phyloP scores from a whole-genome alignment of 2,888 invertebrate species.

The Chironomus tentans region DNA sequence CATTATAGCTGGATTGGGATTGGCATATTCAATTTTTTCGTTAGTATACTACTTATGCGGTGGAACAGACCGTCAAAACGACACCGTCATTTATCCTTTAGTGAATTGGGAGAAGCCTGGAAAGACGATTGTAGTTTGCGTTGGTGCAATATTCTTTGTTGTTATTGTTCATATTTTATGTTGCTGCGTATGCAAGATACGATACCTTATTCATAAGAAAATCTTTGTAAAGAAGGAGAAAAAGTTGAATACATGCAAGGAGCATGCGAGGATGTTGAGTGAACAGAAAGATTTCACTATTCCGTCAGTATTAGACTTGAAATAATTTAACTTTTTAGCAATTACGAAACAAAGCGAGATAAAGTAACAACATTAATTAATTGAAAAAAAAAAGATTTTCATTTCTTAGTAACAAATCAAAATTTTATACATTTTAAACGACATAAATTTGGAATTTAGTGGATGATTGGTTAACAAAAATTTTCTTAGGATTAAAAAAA shows the following conservation, averaged over 20 bases:
- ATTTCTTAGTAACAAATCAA: neutral
- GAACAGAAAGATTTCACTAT: constrained; percentile 14
- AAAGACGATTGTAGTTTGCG: constrained; percentile 42
- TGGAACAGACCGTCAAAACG: constrained; percentile 57
- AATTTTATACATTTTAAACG: too few species aligned
- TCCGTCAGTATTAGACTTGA: constrained; percentile 17
- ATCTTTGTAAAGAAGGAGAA: constrained; percentile 13
- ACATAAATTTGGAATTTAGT: neutral
- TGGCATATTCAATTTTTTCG: constrained; percentile 59
- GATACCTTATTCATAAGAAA: constrained; percentile 12
- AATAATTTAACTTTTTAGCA: neutral
- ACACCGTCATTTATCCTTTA: constrained; percentile 61
- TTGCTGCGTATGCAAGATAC: constrained; percentile 15
- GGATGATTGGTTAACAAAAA: neutral
- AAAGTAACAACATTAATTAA: too few species aligned
- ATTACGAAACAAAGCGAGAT: too few species aligned
- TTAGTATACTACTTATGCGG: constrained; percentile 62
- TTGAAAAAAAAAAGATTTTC: neutral
- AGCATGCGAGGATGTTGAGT: constrained; percentile 10
- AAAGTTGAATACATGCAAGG: constrained; percentile 10
- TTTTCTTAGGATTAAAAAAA: too few species aligned
- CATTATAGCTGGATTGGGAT: constrained; percentile 51
- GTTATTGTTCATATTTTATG: constrained; percentile 15
- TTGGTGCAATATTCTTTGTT: constrained; percentile 20
- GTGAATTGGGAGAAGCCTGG: constrained; percentile 65